A percentile compares a stretch with the other conserved stretches of the same genome.
These are phyloP conservation scores for Anoura caudifer DNA, from an alignment of 2,113 vertebrate genomes.

Conservation along the genomic window DNA sequence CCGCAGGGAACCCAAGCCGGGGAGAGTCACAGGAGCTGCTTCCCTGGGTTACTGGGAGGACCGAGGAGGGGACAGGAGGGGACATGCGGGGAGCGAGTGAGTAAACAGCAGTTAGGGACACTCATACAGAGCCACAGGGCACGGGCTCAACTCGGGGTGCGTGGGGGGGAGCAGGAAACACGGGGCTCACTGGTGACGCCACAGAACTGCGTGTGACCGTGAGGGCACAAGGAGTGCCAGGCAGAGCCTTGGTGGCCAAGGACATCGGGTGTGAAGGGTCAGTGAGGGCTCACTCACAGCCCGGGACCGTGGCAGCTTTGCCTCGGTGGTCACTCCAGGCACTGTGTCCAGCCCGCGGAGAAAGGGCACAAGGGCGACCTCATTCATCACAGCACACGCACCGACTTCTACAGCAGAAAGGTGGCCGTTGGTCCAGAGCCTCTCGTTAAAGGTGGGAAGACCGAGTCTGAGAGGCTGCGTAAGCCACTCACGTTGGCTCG, in stretches of 20 bases:
- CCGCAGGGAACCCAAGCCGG: not conserved
- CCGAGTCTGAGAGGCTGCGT: not conserved
- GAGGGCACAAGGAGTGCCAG: not conserved
- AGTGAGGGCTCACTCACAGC: not conserved
- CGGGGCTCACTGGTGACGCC: not conserved
- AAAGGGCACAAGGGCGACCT: not conserved
- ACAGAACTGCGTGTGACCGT: not conserved
- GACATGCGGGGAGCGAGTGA: accelerated
- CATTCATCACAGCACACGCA: not conserved
- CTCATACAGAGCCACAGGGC: not conserved
- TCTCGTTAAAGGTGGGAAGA: not conserved
- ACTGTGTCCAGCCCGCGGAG: not conserved
- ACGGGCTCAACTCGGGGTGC: not conserved
- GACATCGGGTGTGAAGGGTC: not conserved
- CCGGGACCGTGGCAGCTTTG: not conserved
- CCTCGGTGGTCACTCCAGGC: not conserved
- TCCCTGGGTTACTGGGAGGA: not conserved
- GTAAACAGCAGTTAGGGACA: not conserved
- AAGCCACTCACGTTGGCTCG: not conserved
- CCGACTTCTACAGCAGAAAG: not conserved
- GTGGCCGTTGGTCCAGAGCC: not conserved
- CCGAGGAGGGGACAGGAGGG: not conserved
- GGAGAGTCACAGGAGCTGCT: not conserved
- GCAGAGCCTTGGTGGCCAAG: not conserved
- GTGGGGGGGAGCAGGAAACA: not conserved